These are phyloP conservation scores for Medauroidea extradentata DNA, from an alignment of 1,140 invertebrate species.

Conservation along the genomic window DNA sequence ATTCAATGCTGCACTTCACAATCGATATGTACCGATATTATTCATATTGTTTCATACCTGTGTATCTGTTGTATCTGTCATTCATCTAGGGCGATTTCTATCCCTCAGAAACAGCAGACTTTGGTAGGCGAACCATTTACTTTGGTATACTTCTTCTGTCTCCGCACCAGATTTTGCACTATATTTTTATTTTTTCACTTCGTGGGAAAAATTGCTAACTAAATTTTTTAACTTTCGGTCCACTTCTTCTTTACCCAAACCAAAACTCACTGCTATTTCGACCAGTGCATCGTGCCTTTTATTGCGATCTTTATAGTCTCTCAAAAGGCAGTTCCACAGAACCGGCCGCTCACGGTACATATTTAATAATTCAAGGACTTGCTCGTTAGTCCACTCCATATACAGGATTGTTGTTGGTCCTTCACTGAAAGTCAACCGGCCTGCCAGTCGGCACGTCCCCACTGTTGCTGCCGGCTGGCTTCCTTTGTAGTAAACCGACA, in stretches of 20 bases:
- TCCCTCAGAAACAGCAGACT: conserved; percentile 15
- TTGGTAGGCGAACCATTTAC: conserved; percentile 24
- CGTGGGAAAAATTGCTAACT: conserved; percentile 19
- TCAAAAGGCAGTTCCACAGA: conserved; percentile 15
- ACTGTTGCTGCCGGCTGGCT: too few relatives aligned
- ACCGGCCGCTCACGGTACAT: too few relatives aligned
- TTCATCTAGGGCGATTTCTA: conserved; percentile 3
- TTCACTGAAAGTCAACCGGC: too few relatives aligned
- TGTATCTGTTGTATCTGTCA: background rate
- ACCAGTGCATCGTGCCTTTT: conserved; percentile 17
- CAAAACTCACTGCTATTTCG: conserved; percentile 20
- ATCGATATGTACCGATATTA: background rate
- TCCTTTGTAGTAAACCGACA: too few relatives aligned
- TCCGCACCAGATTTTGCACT: conserved; percentile 19
- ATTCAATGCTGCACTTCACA: background rate
- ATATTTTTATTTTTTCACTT: conserved; percentile 24
- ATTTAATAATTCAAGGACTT: too few relatives aligned
- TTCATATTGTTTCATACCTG: background rate
- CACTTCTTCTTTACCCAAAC: conserved; percentile 20
- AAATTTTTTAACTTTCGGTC: conserved; percentile 24
- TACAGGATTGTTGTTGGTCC: too few relatives aligned
- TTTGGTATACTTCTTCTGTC: conserved; percentile 16
- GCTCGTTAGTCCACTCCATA: too few relatives aligned
- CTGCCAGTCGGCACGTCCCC: too few relatives aligned
- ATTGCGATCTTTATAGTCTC: conserved; percentile 17